A percentile compares a stretch with the other conserved stretches of the same genome.
Conservation (phyloP, 2,888 invertebrate genomes). For the Caenorhabditis sp. region DNA sequence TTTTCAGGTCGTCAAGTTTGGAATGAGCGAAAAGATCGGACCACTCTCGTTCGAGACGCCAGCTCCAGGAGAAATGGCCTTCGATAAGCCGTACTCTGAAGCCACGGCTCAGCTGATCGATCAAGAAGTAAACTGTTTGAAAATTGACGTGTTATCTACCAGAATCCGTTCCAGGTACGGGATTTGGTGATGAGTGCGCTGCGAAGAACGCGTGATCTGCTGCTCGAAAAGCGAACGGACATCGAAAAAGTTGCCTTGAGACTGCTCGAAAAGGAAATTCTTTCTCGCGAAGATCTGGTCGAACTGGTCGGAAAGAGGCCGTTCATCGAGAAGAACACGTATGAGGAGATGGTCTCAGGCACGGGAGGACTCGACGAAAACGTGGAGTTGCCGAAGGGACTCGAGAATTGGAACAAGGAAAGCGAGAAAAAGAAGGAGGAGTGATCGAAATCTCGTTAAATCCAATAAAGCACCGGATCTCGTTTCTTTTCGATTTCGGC, state of each 20-base stretch:
- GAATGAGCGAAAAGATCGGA: slow-evolving; percentile 97
- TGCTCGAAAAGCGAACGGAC: slow-evolving; percentile 88
- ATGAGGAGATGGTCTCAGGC: slow-evolving; percentile 98
- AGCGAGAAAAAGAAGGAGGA: slow-evolving; percentile 51
- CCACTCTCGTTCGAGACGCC: slow-evolving; percentile 96
- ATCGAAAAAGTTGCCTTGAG: slow-evolving; percentile 92
- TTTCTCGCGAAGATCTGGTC: slow-evolving; percentile 97
- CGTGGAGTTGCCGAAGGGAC: slow-evolving; percentile 92
- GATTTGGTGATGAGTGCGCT: slow-evolving; percentile 87
- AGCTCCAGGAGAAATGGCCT: slow-evolving; percentile 86
- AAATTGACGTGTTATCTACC: background rate
- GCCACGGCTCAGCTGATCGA: slow-evolving; percentile 96
- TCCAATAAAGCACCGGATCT: background rate
- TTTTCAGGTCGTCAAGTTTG: slow-evolving; percentile 89
- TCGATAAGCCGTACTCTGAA: slow-evolving; percentile 94
- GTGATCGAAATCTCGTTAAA: slow-evolving; percentile 4
- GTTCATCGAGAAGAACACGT: slow-evolving; percentile 98
- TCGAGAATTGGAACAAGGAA: slow-evolving; percentile 90
- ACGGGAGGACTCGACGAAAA: slow-evolving; percentile 95
- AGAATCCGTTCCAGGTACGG: slow-evolving; percentile 85
- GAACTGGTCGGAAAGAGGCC: slow-evolving; percentile 93
- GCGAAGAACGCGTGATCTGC: slow-evolving; percentile 86
- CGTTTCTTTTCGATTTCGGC: slow-evolving; percentile 16
- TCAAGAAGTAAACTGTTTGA: slow-evolving; percentile 84
- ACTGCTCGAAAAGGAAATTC: slow-evolving; percentile 92